Evolutionary conservation across 1,140 invertebrate species (phyloP), one percentile per base, ranked within the genome.

Genomic region (Antheraea mylitta): DNA sequence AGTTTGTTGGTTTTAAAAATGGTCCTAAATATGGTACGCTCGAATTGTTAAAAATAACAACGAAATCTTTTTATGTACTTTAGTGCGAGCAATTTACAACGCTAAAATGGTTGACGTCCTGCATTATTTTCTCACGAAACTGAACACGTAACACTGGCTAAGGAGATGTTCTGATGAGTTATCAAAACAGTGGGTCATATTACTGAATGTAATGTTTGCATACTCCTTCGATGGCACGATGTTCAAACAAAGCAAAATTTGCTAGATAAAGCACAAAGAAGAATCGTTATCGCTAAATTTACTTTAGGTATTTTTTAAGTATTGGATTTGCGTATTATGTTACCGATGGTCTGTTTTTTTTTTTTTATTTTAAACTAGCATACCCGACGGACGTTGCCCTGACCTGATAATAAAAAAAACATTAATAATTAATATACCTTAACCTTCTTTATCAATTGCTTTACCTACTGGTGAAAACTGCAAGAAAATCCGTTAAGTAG

Each of bases 51-150:
- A 64, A 73, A 74, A 70, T 65, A 69, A 73, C 66, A 70, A 70
- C 62, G 62, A 61, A 64, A 73, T 64, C 62, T 61, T 61, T 64
- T 68, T 59, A 37, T 66, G 19, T 58, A 67, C 60, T 63, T 63
- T 42, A 67, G 30, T 69, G 64, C 61, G 60, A 77, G 75, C 72
- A 75, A 71, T 74, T 69, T 58, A 68, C 63, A 36, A 42, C 30
- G 58, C 63, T 36, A 48, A 58, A 60, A 65, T 70, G 61, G 74
- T 73, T 73, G 70, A 75, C 59, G 65, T 66, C n/a, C 62, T 70
- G 71, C 65, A 67, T 81, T 70, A 75, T 72, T 66, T 79, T 82
- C 75, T 74, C 74, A 80, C 73, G 71, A 72, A 77, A 70, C 59
- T 63, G 38, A 68, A 63, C 71, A 66, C 69, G 60, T 71, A 66